Percentiles rank a stretch among this genome's conserved stretches.
These are phyloP conservation scores for Drosophila antonietae DNA, from an alignment of 2,888 invertebrate species.

Conservation along the genomic window DNA sequence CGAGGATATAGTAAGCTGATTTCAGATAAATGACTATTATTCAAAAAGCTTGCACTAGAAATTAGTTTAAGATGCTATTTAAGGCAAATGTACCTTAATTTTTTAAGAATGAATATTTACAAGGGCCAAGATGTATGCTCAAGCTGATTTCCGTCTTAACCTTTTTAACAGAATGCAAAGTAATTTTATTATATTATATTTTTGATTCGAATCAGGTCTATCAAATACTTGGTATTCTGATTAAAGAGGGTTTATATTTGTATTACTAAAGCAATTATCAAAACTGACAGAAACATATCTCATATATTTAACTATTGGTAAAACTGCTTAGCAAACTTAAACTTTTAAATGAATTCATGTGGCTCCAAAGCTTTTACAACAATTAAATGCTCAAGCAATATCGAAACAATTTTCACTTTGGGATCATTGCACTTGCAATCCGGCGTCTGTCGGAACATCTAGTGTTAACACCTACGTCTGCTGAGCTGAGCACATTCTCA, in stretches of 20 bases:
- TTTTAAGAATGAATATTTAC: no score
- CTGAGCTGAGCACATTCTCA: conserved; percentile 1
- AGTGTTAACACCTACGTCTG: conserved; percentile 39
- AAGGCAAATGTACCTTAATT: background rate
- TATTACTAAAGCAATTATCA: background rate
- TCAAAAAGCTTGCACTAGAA: background rate
- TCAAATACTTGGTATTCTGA: no score
- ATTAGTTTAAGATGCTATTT: background rate
- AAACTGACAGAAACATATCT: background rate
- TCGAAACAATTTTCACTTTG: conserved; percentile 42
- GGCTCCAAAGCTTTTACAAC: conserved; percentile 16
- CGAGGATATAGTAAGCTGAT: background rate
- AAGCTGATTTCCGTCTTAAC: no score
- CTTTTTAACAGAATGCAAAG: no score
- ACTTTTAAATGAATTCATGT: background rate
- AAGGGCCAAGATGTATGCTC: no score
- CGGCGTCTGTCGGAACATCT: conserved; percentile 18
- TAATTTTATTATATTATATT: no score
- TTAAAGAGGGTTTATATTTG: background rate
- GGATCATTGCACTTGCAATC: conserved; percentile 23
- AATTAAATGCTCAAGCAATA: conserved; percentile 19
- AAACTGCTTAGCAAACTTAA: background rate
- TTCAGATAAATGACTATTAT: background rate
- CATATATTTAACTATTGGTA: background rate
- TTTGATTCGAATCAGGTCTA: no score